These are phyloP conservation scores for Syngnathus floridae DNA, from an alignment of 2,113 vertebrate genomes.

Conservation along the genomic window DNA sequence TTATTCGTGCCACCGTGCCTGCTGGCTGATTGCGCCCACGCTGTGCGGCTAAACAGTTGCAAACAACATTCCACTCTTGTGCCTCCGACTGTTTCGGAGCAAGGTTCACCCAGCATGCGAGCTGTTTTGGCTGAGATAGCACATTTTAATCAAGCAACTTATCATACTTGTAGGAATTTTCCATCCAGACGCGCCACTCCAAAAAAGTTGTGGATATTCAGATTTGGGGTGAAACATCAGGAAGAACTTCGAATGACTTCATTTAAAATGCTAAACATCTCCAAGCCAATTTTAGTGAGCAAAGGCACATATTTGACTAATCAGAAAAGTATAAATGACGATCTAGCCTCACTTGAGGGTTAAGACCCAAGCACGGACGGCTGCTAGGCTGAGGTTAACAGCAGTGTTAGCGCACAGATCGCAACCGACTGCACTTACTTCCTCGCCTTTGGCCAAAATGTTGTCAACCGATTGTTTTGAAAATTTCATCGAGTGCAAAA, in stretches of 20 bases:
- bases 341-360: too few relatives aligned
- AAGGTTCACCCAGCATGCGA: slow-evolving; percentile 7
- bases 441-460: not conserved
- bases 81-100: slow-evolving; percentile 34
- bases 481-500: not conserved
- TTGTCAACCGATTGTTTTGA: not conserved
- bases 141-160: too few relatives aligned
- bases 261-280: too few relatives aligned
- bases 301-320: too few relatives aligned
- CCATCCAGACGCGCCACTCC: too few relatives aligned
- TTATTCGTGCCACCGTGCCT: slow-evolving; percentile 35
- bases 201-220: too few relatives aligned
- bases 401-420: not conserved
- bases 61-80: slow-evolving; percentile 64
- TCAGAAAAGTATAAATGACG: too few relatives aligned
- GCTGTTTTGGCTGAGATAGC: not conserved
- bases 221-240: too few relatives aligned
- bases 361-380: too few relatives aligned
- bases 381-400: not conserved
- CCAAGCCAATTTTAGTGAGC: too few relatives aligned
- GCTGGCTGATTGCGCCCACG: slow-evolving; percentile 46
- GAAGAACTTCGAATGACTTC: too few relatives aligned
- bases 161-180: too few relatives aligned
- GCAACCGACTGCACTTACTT: not conserved
- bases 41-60: slow-evolving; percentile 33